Base-by-base conservation (phyloP, 30 jellyfish, hydroid and myxozoan species). In the Catostylus mosaicus region DNA sequence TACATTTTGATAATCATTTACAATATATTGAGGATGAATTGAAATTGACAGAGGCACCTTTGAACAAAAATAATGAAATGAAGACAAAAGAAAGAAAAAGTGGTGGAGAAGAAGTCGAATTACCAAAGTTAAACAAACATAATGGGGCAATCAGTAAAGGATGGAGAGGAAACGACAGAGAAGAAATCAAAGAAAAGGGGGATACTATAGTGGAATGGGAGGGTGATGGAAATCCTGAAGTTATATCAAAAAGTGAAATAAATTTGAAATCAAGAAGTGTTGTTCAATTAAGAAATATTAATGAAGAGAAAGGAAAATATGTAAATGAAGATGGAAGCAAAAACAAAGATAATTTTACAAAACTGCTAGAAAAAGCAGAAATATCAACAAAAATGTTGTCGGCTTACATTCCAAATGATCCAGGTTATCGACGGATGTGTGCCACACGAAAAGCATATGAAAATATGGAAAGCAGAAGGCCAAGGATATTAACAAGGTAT, bases 401-500 rank as follows among this genome's bases (percentile, higher is more conserved):
- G 3, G 92, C 92, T 60, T 82, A 32, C 30, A 60, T 68, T 9
- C 92, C 92, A 1, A 62, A 40, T 7, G 92, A 57, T 18, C 19
- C 86, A 0, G 40, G 74, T 16, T 68, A 56, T 19, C 70, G 86
- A 24, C 52, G 82, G 33, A 8, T 37, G 34, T 82, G 92, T 62
- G 63, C 79, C 3, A 38, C 92, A 5, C 79, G 86, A 61, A 82
- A 67, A n/a, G 71, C 50, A 37, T 52, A 54, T 30, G 45, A 56
- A 57, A 80, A 54, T 14, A n/a, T 16, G 38, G 86, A 82, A 33
- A 29, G 50, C 14, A 38, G 30, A 34, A 57, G 59, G 32, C 73
- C 80, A n/a, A 34, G 92, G 40, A 82, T 82, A 34, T 16, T 82
- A 51, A 82, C 84, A 24, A 36, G 80, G 33, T 82, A 69, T 56